These are phyloP conservation scores for Sesamia nonagrioides DNA, from an alignment of 1,140 invertebrate genomes.

Conservation along the genomic window DNA sequence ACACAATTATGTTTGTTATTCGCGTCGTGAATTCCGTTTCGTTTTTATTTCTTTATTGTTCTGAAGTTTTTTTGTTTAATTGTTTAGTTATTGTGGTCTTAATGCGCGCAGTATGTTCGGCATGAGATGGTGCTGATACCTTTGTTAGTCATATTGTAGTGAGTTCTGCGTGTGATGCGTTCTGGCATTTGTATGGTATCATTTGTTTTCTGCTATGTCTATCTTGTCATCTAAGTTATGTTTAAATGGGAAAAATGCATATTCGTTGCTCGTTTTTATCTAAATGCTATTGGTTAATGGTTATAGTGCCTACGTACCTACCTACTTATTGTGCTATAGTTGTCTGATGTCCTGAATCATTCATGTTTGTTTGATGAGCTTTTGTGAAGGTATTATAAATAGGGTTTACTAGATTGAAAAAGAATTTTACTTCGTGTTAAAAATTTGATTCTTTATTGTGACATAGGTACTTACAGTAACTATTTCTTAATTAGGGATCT, in stretches of 20 bases:
- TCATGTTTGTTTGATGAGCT: neutral
- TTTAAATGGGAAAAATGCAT: neutral
- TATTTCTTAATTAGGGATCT: too few species aligned
- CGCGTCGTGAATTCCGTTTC: conserved; percentile 69
- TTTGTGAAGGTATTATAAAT: neutral
- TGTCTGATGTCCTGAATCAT: neutral
- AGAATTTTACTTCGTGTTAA: too few species aligned
- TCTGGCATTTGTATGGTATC: neutral
- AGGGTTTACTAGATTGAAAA: too few species aligned
- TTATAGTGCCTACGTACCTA: too few species aligned
- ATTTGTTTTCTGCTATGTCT: conserved; percentile 15
- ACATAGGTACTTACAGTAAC: too few species aligned
- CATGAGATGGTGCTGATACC: neutral
- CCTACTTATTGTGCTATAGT: neutral
- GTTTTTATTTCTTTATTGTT: conserved; percentile 78
- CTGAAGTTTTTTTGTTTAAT: conserved; percentile 62
- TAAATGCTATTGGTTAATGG: neutral
- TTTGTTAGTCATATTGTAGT: neutral
- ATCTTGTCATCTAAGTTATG: conserved; percentile 36
- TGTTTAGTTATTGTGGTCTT: conserved; percentile 44
- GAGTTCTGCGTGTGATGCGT: neutral
- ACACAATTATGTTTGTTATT: conserved; percentile 85
- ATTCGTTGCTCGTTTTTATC: neutral
- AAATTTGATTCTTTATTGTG: too few species aligned
- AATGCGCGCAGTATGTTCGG: conserved; percentile 14